Conservation (phyloP, 2,797 vertebrate genomes). For the Syndactyla subalaris region DNA sequence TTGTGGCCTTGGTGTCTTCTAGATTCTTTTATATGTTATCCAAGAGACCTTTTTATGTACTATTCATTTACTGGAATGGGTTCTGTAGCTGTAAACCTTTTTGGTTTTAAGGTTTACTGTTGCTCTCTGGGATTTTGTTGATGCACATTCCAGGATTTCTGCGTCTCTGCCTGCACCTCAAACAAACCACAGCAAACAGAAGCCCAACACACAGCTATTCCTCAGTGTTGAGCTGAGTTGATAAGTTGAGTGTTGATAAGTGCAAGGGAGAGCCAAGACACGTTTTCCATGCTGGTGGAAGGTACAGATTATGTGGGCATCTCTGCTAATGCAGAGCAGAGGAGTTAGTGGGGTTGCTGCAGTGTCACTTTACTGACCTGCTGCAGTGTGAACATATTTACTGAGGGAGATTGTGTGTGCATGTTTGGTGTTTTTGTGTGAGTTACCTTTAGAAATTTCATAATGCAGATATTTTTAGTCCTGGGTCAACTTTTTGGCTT, state of each 20-base stretch:
- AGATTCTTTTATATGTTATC: background rate
- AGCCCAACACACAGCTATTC: fast-evolving
- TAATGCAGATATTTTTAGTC: background rate
- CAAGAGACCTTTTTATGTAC: fast-evolving
- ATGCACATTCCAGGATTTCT: fast-evolving
- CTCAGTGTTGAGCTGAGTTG: no score
- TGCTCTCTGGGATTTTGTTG: background rate
- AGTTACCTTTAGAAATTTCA: background rate
- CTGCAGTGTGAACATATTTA: background rate
- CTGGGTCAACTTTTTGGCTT: background rate
- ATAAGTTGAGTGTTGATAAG: background rate
- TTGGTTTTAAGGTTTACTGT: background rate
- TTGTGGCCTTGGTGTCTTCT: background rate
- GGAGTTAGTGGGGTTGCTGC: background rate
- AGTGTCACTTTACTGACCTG: background rate
- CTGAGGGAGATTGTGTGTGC: background rate
- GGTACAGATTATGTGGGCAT: background rate
- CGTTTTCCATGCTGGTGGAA: fast-evolving
- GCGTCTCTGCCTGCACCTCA: fast-evolving
- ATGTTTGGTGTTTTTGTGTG: background rate
- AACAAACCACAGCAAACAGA: fast-evolving
- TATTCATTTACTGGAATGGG: background rate
- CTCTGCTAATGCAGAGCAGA: background rate
- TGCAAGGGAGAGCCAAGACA: background rate
- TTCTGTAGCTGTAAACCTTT: background rate